These are phyloP conservation scores for Pterocles gutturalis DNA, from an alignment of 2,113 vertebrate genomes.

Conservation along the genomic window DNA sequence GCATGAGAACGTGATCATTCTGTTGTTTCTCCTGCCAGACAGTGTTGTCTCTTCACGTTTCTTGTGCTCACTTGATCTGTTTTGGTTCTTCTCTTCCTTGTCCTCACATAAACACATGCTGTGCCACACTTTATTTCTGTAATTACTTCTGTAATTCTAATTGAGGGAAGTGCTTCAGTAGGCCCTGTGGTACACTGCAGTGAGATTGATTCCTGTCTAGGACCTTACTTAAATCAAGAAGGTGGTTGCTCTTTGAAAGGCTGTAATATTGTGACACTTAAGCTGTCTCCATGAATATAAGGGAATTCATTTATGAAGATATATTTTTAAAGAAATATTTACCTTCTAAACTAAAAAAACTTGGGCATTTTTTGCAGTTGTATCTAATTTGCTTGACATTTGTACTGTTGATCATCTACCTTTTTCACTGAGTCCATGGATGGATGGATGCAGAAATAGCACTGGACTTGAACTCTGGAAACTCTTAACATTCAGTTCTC, in stretches of 20 bases:
- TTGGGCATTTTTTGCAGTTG: background rate
- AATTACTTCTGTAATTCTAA: background rate
- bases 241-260: background rate
- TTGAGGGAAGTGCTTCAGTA: background rate
- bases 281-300: background rate
- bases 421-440: background rate
- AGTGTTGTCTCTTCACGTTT: background rate
- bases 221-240: background rate
- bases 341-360: background rate
- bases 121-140: background rate
- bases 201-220: background rate
- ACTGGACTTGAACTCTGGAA: background rate
- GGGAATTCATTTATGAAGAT: background rate
- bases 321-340: background rate
- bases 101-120: rapidly evolving
- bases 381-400: background rate
- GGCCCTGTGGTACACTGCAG: background rate
- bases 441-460: background rate
- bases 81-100: background rate
- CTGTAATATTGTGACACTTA: background rate
- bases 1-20: background rate
- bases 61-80: background rate
- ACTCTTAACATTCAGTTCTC: background rate
- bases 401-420: background rate
- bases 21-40: background rate